phyloP scores from a whole-genome alignment of 2,888 invertebrate species.

The Epinotia bilunana region DNA sequence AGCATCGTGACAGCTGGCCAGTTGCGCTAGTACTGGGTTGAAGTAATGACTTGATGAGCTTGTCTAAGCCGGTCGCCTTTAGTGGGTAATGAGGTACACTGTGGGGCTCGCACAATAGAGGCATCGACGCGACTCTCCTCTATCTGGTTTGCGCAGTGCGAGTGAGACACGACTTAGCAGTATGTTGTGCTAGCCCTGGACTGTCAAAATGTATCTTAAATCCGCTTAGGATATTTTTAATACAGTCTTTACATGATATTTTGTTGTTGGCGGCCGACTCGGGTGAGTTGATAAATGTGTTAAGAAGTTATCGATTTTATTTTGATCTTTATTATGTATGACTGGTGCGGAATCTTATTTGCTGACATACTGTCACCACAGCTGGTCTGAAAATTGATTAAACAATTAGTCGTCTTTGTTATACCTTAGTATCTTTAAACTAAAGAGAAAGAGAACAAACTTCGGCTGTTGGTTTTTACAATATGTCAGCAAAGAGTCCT shows the following conservation, averaged over 20 bases:
- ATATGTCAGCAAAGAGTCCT: constrained; percentile 18
- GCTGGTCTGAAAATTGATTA: neutral
- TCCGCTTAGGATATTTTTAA: too few relatives aligned
- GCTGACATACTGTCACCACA: constrained; percentile 4
- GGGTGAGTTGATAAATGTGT: neutral
- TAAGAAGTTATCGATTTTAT: constrained; percentile 1
- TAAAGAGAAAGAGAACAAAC: neutral
- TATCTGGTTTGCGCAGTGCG: too few relatives aligned
- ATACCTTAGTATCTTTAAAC: neutral
- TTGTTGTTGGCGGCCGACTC: neutral
- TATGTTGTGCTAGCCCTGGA: too few relatives aligned
- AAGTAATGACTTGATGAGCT: neutral
- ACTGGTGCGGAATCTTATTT: constrained; percentile 23
- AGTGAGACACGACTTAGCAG: too few relatives aligned
- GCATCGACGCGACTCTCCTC: too few relatives aligned
- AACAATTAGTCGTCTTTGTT: neutral
- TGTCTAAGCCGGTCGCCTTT: neutral
- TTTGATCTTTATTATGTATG: constrained; percentile 33
- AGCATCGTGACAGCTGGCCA: neutral
- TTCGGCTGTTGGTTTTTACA: neutral
- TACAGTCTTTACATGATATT: neutral
- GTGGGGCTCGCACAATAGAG: too few relatives aligned
- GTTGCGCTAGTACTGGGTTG: neutral
- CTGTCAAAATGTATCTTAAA: too few relatives aligned
- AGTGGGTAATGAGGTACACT: too few relatives aligned